A percentile compares a stretch with the other conserved stretches of the same genome.
phyloP scores from a whole-genome alignment of 2,888 invertebrate species.

The Hypomecis atomaria region DNA sequence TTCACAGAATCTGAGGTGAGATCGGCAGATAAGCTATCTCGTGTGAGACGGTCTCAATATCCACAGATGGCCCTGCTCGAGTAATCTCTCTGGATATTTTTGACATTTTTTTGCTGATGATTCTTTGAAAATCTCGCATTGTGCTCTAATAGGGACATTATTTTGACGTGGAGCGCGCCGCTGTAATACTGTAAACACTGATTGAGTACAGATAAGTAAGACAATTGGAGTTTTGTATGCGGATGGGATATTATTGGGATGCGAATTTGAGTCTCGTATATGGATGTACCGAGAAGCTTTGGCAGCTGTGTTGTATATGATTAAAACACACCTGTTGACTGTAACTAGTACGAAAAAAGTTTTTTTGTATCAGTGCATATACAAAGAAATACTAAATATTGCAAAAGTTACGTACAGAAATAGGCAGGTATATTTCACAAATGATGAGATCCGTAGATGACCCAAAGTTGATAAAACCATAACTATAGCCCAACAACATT shows the following conservation, averaged over 20 bases:
- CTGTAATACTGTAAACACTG: slow-evolving; percentile 81
- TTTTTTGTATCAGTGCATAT: neutral
- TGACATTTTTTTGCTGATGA: slow-evolving; percentile 78
- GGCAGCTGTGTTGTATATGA: slow-evolving; percentile 45
- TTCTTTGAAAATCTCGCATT: slow-evolving; percentile 80
- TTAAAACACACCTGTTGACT: slow-evolving; percentile 12
- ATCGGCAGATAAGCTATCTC: slow-evolving; percentile 81
- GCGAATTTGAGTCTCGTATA: slow-evolving; percentile 51
- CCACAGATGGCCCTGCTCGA: slow-evolving; percentile 82
- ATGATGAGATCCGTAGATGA: too few relatives aligned
- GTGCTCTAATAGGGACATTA: slow-evolving; percentile 83
- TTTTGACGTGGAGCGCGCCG: slow-evolving; percentile 80
- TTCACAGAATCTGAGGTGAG: slow-evolving; percentile 81
- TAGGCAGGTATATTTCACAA: too few relatives aligned
- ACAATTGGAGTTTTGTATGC: slow-evolving; percentile 70
- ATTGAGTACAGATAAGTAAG: slow-evolving; percentile 81
- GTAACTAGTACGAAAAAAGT: neutral
- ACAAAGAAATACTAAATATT: slow-evolving; percentile 4
- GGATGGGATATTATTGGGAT: slow-evolving; percentile 60
- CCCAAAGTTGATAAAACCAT: too few relatives aligned
- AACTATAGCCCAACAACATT: too few relatives aligned
- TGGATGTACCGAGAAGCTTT: slow-evolving; percentile 39
- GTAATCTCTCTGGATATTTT: slow-evolving; percentile 80
- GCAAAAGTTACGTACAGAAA: too few relatives aligned
- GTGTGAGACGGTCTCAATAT: slow-evolving; percentile 83